A percentile compares a stretch with the other conserved stretches of the same genome.
phyloP scores from a whole-genome alignment of 2,113 vertebrate species.

The Azemiops feae region DNA sequence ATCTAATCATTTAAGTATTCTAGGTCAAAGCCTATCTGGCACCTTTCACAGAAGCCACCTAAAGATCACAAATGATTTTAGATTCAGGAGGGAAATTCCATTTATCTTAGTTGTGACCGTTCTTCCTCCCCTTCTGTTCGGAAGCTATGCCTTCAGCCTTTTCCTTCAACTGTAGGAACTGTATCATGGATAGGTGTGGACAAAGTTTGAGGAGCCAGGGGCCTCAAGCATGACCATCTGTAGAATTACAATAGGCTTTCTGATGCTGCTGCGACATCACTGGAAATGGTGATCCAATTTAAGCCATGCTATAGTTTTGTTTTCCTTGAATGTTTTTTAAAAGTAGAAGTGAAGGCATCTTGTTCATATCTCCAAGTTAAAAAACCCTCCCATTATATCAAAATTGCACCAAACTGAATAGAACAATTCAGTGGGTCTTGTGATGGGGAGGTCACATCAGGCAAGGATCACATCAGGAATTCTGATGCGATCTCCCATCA shows the following conservation, averaged over 20 bases:
- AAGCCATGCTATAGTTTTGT: background rate
- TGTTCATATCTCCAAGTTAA: no score
- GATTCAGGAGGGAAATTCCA: background rate
- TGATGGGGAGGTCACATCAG: no score
- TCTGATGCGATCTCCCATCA: no score
- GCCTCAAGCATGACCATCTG: background rate
- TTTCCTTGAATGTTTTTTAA: background rate
- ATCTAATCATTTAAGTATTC: background rate
- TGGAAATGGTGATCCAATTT: background rate
- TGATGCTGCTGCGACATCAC: background rate
- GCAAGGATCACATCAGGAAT: no score
- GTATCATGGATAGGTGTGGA: background rate
- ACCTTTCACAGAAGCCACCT: background rate
- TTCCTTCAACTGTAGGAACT: background rate
- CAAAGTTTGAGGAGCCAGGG: background rate
- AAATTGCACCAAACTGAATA: no score
- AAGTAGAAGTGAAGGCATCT: background rate
- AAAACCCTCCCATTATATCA: no score
- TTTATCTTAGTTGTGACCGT: background rate
- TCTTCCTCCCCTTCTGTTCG: background rate
- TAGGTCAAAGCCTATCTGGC: background rate
- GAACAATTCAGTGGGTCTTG: no score
- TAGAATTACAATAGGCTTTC: background rate
- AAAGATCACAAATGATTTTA: background rate
- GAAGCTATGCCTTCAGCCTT: background rate